phyloP scores from a whole-genome alignment of 1,140 invertebrate species.

The Danaus melanippus region DNA sequence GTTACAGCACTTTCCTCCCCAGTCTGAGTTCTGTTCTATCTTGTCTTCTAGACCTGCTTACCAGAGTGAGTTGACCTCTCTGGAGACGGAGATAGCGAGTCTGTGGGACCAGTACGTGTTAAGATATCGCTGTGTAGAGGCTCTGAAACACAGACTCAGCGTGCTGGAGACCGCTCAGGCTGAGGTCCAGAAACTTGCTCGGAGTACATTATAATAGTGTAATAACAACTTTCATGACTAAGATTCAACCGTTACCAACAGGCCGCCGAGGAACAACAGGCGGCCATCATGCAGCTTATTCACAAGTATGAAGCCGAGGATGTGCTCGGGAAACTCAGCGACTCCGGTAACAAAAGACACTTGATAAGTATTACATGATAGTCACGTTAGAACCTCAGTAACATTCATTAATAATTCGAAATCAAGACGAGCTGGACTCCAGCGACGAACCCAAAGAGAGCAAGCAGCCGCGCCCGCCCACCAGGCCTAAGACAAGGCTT shows the following conservation, averaged over 20 bases:
- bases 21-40: too few relatives aligned
- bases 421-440: constrained; percentile 54
- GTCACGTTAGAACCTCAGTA: too few relatives aligned
- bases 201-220: too few relatives aligned
- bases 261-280: constrained; percentile 63
- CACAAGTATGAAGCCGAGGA: constrained; percentile 69
- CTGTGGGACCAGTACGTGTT: constrained; percentile 92
- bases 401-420: neutral
- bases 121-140: constrained; percentile 86
- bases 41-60: constrained; percentile 86
- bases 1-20: too few relatives aligned
- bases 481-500: constrained; percentile 56
- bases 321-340: constrained; percentile 63
- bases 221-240: too few relatives aligned
- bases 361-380: too few relatives aligned
- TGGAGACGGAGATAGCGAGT: constrained; percentile 88
- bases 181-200: constrained; percentile 35
- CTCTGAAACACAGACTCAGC: constrained; percentile 68
- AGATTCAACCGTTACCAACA: constrained; percentile 15
- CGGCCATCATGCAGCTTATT: constrained; percentile 64
- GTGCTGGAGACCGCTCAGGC: constrained; percentile 58
- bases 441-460: constrained; percentile 49
- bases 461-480: constrained; percentile 49
- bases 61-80: constrained; percentile 95
- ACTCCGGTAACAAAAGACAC: constrained; percentile 39